A percentile compares a stretch with the other conserved stretches of the same genome.
These are phyloP conservation scores for Stenolophus ochropezus DNA, from an alignment of 2,888 invertebrate genomes.

Conservation along the genomic window DNA sequence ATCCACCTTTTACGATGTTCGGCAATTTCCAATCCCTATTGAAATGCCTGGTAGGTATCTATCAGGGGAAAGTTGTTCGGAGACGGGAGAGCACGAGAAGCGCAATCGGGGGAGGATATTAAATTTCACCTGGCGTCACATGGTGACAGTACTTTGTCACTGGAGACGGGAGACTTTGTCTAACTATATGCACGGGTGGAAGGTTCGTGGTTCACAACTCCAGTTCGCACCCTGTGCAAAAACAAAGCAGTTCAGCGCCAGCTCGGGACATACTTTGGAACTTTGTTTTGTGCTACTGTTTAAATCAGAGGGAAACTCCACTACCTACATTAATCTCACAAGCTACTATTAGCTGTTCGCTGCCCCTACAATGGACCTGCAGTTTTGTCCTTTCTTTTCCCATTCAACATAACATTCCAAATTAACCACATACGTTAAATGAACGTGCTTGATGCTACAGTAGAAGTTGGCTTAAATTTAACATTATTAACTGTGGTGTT, in stretches of 20 bases:
- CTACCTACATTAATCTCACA: not conserved
- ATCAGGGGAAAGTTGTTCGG: constrained; percentile 23
- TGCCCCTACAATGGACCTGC: not conserved
- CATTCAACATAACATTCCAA: too few species aligned
- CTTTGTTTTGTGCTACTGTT: constrained; percentile 31
- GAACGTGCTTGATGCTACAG: too few species aligned
- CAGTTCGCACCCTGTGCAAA: constrained; percentile 27
- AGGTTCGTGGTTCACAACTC: constrained; percentile 47
- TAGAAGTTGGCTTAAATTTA: too few species aligned
- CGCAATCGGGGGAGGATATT: constrained; percentile 69
- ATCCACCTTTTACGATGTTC: constrained; percentile 32
- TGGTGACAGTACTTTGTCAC: constrained; percentile 72
- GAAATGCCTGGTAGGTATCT: constrained; percentile 46
- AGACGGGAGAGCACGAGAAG: constrained; percentile 35
- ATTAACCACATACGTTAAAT: too few species aligned
- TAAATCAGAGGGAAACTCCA: constrained; percentile 20
- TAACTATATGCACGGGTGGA: constrained; percentile 54
- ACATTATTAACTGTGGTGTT: too few species aligned
- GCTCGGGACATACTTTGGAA: constrained; percentile 41
- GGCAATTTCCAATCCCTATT: constrained; percentile 22
- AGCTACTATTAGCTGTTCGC: not conserved
- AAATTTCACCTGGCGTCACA: constrained; percentile 74
- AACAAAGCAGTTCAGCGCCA: constrained; percentile 40
- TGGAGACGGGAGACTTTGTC: constrained; percentile 62
- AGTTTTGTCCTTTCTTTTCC: too few species aligned